Percentiles rank a stretch among this genome's conserved stretches.
Evolutionary conservation across 92 coral and sea anemone genomes (phyloP).

Genomic region (Porites cylindrica): DNA sequence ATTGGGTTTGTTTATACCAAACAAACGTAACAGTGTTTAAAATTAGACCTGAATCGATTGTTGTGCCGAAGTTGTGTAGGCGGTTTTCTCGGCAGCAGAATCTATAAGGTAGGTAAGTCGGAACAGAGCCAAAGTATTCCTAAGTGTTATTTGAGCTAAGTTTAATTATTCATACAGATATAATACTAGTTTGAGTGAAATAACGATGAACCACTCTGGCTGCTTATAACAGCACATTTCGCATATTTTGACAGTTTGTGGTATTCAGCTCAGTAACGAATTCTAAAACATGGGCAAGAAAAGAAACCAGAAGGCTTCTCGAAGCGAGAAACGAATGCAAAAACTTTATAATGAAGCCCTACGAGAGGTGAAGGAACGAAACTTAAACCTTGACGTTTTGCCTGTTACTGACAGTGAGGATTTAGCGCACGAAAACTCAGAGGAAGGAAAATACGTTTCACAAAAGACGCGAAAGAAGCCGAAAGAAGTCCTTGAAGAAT

Average conservation of each 20-base stretch:
- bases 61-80: background rate
- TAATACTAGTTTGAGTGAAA: background rate
- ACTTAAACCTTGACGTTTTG: slow-evolving; percentile 19
- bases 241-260: background rate
- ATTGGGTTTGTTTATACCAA: slow-evolving; percentile 6
- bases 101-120: background rate
- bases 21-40: background rate
- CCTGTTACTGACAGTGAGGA: slow-evolving; percentile 9
- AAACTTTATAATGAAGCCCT: slow-evolving; percentile 60
- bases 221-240: too few relatives aligned
- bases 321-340: slow-evolving; percentile 70
- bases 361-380: slow-evolving; percentile 58
- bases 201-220: background rate
- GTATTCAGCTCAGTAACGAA: background rate
- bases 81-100: background rate
- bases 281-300: slow-evolving; percentile 55
- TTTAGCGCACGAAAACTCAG: background rate
- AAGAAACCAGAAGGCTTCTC: slow-evolving; percentile 38
- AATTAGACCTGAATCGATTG: background rate
- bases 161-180: background rate
- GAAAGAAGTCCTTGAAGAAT: slow-evolving; percentile 58
- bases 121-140: background rate
- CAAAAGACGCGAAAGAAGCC: slow-evolving; percentile 58
- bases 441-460: background rate
- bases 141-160: background rate